phyloP scores from a whole-genome alignment of 2,797 vertebrate species.

The Rhinichthys osculus region DNA sequence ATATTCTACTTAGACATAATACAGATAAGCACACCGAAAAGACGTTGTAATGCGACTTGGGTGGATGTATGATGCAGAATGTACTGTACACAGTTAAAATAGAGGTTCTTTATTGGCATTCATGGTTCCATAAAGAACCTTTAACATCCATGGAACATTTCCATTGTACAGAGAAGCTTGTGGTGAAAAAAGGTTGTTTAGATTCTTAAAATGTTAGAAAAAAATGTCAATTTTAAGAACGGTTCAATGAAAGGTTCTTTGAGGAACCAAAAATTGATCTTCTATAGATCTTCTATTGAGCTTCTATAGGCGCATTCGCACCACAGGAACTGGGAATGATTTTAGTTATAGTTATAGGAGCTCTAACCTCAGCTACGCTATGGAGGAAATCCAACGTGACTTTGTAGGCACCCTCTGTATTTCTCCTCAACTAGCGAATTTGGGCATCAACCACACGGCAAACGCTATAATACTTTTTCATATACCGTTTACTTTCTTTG shows the following conservation, averaged over 20 bases:
- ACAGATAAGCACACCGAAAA: not conserved
- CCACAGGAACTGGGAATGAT: not conserved
- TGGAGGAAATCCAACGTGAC: not conserved
- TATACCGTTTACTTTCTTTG: not conserved
- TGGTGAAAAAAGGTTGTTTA: not conserved
- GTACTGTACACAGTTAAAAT: not conserved
- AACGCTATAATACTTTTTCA: not conserved
- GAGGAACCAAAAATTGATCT: not conserved
- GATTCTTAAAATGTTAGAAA: not conserved
- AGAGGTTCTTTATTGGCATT: not conserved
- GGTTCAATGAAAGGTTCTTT: not conserved
- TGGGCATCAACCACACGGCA: not conserved
- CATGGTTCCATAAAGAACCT: not conserved
- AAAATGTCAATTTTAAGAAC: not conserved
- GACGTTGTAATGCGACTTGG: not conserved
- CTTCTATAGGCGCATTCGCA: not conserved
- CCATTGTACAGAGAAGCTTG: not conserved
- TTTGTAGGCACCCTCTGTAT: too few species aligned
- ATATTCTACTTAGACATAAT: slow-evolving; percentile 16
- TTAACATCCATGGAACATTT: not conserved
- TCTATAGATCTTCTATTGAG: too few species aligned
- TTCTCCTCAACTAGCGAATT: too few species aligned
- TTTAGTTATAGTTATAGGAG: not conserved
- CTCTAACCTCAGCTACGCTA: not conserved
- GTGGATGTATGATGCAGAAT: not conserved